These are phyloP conservation scores for Sylvia borin DNA, from an alignment of 2,797 vertebrate species.

Conservation along the genomic window DNA sequence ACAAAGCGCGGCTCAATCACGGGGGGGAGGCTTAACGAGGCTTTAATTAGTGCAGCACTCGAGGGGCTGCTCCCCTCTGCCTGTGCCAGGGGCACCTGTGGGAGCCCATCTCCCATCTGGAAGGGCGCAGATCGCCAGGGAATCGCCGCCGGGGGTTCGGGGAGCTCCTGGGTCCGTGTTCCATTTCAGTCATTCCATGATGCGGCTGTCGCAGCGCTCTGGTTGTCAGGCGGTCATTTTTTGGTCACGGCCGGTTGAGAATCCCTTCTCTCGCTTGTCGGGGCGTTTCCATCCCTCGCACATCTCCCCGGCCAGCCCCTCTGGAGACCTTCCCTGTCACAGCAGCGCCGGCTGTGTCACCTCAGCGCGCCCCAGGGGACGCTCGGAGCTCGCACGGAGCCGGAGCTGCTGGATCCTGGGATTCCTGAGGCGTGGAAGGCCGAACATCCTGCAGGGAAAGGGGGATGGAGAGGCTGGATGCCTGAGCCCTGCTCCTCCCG, in stretches of 20 bases:
- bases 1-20: conserved; percentile 39
- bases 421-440: not conserved
- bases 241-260: rapidly evolving
- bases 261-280: rapidly evolving
- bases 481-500: not conserved
- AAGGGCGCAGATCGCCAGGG: too few species aligned
- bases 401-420: not conserved
- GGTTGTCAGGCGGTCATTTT: not conserved
- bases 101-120: not conserved
- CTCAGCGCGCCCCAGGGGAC: not conserved
- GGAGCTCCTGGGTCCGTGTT: rapidly evolving
- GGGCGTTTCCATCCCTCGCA: not conserved
- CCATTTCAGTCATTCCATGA: rapidly evolving
- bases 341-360: not conserved
- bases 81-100: not conserved
- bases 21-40: conserved; percentile 67
- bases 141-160: not conserved
- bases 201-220: rapidly evolving
- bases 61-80: conserved; percentile 44
- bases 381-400: not conserved
- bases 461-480: not conserved
- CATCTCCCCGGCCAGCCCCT: not conserved
- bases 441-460: not conserved
- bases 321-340: not conserved
- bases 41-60: conserved; percentile 63